Conservation (phyloP, 1,140 invertebrate species). For the Onthophagus taurus region DNA sequence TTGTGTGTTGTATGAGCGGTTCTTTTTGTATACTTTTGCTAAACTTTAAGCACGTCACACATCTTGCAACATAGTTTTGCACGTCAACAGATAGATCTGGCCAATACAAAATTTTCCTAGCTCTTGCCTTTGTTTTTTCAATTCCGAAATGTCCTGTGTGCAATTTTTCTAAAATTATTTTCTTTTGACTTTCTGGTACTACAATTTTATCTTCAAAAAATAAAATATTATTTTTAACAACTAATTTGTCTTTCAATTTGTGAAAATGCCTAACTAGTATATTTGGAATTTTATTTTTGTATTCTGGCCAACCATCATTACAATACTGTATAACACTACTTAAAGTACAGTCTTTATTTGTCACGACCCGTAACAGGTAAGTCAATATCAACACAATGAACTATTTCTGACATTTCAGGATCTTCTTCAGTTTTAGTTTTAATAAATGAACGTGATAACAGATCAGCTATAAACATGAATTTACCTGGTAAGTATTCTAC, state of each 20-base stretch:
- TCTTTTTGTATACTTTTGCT: conserved; percentile 8
- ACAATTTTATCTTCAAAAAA: conserved; percentile 20
- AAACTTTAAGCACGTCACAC: conserved; percentile 11
- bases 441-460: conserved; percentile 9
- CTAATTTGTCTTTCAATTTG: conserved; percentile 8
- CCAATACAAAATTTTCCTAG: conserved; percentile 12
- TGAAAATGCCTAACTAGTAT: neutral
- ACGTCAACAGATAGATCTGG: conserved; percentile 4
- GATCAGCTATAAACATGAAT: conserved; percentile 11
- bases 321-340: neutral
- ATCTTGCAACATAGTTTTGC: conserved; percentile 2
- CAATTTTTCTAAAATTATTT: conserved; percentile 12
- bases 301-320: neutral
- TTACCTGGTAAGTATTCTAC: conserved; percentile 9
- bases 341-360: conserved; percentile 1
- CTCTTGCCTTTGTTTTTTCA: conserved; percentile 5
- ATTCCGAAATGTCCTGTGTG: conserved; percentile 9
- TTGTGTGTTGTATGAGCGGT: conserved; percentile 10
- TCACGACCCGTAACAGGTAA: conserved; percentile 1
- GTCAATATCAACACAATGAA: conserved; percentile 11
- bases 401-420: conserved; percentile 11
- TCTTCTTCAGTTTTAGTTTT: conserved; percentile 7
- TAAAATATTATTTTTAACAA: conserved; percentile 3
- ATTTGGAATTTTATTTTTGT: neutral
- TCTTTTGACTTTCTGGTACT: conserved; percentile 26